These are phyloP conservation scores for Gandaritis pyraliata DNA, from an alignment of 2,888 invertebrate genomes.

Conservation along the genomic window DNA sequence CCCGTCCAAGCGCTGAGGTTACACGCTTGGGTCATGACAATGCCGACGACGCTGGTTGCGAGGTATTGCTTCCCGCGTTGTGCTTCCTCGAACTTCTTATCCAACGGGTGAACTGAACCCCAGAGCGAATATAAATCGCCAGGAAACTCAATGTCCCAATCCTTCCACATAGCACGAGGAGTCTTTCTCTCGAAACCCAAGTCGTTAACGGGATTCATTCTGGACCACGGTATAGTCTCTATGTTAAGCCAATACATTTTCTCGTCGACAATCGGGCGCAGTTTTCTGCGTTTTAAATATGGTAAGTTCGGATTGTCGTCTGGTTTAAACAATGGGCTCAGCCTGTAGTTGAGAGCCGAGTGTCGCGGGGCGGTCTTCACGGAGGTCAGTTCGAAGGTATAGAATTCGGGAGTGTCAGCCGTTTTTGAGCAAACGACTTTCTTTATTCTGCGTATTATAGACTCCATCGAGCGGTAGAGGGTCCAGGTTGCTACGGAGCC, in stretches of 20 bases:
- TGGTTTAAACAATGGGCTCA: slow-evolving; percentile 74
- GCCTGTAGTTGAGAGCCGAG: slow-evolving; percentile 69
- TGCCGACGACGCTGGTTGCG: slow-evolving; percentile 84
- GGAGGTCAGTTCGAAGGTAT: slow-evolving; percentile 84
- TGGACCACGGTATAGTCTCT: slow-evolving; percentile 72
- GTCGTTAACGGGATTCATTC: slow-evolving; percentile 67
- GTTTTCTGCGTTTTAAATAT: slow-evolving; percentile 61
- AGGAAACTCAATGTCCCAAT: slow-evolving; percentile 88
- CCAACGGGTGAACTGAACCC: slow-evolving; percentile 86
- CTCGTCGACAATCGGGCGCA: slow-evolving; percentile 70
- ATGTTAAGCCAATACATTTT: slow-evolving; percentile 80
- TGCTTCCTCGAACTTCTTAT: slow-evolving; percentile 78
- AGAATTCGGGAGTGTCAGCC: slow-evolving; percentile 73
- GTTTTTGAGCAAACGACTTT: slow-evolving; percentile 49
- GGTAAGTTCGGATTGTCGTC: slow-evolving; percentile 71
- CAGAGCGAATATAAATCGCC: slow-evolving; percentile 88
- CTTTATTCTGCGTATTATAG: slow-evolving; percentile 61
- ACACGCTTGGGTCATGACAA: slow-evolving; percentile 85
- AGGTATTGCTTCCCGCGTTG: slow-evolving; percentile 87
- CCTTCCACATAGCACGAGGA: slow-evolving; percentile 82
- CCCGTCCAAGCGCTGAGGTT: slow-evolving; percentile 86
- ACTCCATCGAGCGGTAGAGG: slow-evolving; percentile 67
- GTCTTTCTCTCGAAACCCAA: slow-evolving; percentile 65
- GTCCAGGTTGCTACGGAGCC: slow-evolving; percentile 75
- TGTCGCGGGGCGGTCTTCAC: slow-evolving; percentile 81